Conservation (phyloP, 2,797 vertebrate genomes). For the Scomberomorus guttatus region DNA sequence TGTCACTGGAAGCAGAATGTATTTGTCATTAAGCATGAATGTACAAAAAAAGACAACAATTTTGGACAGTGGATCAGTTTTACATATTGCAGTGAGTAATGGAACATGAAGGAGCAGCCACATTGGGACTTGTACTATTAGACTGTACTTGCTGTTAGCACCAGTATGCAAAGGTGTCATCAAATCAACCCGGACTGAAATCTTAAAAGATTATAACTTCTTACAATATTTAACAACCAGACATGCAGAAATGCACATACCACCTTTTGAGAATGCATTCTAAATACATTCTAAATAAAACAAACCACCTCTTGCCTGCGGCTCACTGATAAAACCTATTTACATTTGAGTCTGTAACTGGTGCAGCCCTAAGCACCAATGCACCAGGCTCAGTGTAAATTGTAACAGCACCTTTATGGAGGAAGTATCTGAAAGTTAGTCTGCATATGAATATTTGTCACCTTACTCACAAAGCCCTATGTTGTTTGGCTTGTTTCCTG, state of each 20-base stretch:
- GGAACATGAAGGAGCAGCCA: no score
- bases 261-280: not conserved
- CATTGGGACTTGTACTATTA: no score
- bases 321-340: conserved; percentile 23
- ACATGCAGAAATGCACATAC: no score
- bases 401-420: not conserved
- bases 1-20: no score
- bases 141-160: no score
- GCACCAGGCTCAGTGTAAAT: not conserved
- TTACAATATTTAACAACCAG: not conserved
- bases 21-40: no score
- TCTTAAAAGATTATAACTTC: no score
- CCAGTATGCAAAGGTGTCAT: no score
- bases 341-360: conserved; percentile 2
- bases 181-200: no score
- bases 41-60: no score
- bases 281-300: not conserved
- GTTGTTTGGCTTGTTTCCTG: not conserved
- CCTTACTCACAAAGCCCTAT: not conserved
- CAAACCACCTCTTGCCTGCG: not conserved
- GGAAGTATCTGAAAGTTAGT: not conserved
- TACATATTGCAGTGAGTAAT: no score
- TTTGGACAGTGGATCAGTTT: no score
- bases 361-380: not conserved
- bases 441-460: not conserved